Base-by-base conservation (phyloP, 2,888 invertebrate species). In the Orthosia gracilis region DNA sequence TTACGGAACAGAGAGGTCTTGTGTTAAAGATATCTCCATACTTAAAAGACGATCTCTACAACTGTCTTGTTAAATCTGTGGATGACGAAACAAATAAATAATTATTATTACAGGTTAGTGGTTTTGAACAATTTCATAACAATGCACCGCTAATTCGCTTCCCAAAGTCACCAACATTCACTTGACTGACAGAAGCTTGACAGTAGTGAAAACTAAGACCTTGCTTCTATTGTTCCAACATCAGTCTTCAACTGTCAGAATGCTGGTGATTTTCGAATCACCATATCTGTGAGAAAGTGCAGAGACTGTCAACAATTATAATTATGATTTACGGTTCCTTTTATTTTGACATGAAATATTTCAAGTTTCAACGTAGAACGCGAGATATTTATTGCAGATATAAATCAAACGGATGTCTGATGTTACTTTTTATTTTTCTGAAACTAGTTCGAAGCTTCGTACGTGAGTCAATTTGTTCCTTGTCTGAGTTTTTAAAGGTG, bases 201-300 rank as follows among this genome's bases (percentile, higher is more conserved):
- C 61, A 73, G 12, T n/a, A 71, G 58, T 69, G 54, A 73, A 71
- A 73, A 50, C 52, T 15, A 69, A 71, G 73, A 21, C 57, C 26
- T 58, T 55, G 62, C 65, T 67, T 50, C 76, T 31, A 78, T 80
- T 83, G 85, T 85, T 70, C 23, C 11, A 17, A 13, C 40, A 61
- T 61, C 59, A 64, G 52, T 59, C 68, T 59, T 54, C 40, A 62
- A 62, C 63, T 80, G 54, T 74, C 73, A 69, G 71, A 82, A 62
- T 3, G 49, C 12, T 47, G 26, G 23, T 66, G 69, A 69, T 49
- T 68, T 78, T 76, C 40, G 59, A n/a, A 47, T 76, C 47, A 13
- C 47, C 17, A 21, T 62, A 47, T 21, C 64, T 68, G 1, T 50
- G 82, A 58, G 80, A 85, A 84, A 85, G 84, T 74, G 40, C 63